Percentiles rank a stretch among this genome's conserved stretches.
Conservation (phyloP, 2,797 vertebrate species). For the Sebastes cheni region DNA sequence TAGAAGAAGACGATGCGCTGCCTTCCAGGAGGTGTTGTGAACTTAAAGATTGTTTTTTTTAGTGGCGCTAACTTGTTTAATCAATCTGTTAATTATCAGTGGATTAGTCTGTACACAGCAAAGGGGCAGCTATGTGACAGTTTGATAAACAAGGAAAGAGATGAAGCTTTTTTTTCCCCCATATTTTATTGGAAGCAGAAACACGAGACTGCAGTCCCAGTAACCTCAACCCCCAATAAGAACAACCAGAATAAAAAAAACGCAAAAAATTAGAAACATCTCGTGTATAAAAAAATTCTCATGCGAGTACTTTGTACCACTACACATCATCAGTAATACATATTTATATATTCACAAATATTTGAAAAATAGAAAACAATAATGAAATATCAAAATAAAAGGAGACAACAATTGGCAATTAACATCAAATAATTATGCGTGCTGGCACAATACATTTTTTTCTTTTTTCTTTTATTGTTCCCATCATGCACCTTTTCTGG, state of each 20-base stretch:
- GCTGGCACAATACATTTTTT: slow-evolving; percentile 81
- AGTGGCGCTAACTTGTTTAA: neutral
- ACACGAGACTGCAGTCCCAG: slow-evolving; percentile 77
- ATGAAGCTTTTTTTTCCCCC: neutral
- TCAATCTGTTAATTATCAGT: neutral
- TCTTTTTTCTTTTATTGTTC: slow-evolving; percentile 58
- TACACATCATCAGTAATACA: slow-evolving; percentile 85
- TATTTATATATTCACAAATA: slow-evolving; percentile 90
- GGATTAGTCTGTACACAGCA: neutral
- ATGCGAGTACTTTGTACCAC: slow-evolving; percentile 87
- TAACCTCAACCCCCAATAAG: slow-evolving; percentile 77
- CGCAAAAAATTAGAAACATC: slow-evolving; percentile 85
- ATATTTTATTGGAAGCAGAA: slow-evolving; percentile 87
- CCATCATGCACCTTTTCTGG: slow-evolving; percentile 83
- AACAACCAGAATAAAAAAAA: slow-evolving; percentile 79
- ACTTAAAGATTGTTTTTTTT: neutral
- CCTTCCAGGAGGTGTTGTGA: neutral
- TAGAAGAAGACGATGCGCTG: slow-evolving; percentile 43
- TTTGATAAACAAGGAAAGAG: slow-evolving; percentile 5
- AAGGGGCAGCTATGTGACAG: neutral
- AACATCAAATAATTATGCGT: slow-evolving; percentile 84
- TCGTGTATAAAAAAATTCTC: slow-evolving; percentile 85
- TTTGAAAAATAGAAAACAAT: slow-evolving; percentile 86
- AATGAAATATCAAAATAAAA: slow-evolving; percentile 81
- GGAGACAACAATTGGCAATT: slow-evolving; percentile 78